Percentiles rank a stretch among this genome's conserved stretches.
Conservation (phyloP, 2,888 invertebrate species). For the Thecocarcelia acutangulata region DNA sequence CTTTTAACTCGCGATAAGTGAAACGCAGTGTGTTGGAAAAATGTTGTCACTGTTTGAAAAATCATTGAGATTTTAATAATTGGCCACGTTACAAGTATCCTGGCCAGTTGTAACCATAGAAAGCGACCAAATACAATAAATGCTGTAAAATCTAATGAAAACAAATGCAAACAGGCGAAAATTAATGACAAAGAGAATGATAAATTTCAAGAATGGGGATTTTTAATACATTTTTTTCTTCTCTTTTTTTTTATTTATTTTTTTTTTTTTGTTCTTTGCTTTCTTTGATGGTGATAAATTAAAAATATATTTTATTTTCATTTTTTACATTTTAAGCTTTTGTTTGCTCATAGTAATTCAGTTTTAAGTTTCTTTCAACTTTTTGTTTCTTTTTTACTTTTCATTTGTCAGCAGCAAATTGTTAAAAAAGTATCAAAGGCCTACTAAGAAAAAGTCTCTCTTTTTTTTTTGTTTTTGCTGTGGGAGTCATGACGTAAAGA, state of each 20-base stretch:
- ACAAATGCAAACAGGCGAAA: constrained; percentile 57
- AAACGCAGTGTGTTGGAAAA: constrained; percentile 59
- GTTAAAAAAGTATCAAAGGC: constrained; percentile 18
- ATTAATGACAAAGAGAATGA: constrained; percentile 45
- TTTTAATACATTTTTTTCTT: constrained; percentile 8
- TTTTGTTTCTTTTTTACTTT: constrained; percentile 32
- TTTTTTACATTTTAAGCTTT: constrained; percentile 39
- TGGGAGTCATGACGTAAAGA: constrained; percentile 54
- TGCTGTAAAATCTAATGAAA: constrained; percentile 34
- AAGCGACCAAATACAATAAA: constrained; percentile 10
- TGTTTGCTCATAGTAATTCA: constrained; percentile 60
- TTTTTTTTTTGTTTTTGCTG: too few species aligned
- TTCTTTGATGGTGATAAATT: constrained; percentile 67
- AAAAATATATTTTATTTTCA: constrained; percentile 64
- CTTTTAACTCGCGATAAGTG: constrained; percentile 18
- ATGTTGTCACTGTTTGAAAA: constrained; percentile 67
- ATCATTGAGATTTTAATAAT: constrained; percentile 68
- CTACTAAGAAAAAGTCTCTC: constrained; percentile 31
- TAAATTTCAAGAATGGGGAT: constrained; percentile 16
- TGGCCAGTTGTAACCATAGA: constrained; percentile 19
- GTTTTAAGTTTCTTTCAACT: constrained; percentile 69
- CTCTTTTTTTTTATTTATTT: not conserved
- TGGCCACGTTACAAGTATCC: constrained; percentile 51
- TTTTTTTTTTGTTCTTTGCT: not conserved
- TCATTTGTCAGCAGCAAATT: constrained; percentile 64